phyloP scores from a whole-genome alignment of 2,888 invertebrate species.

The Cantharis nigra region DNA sequence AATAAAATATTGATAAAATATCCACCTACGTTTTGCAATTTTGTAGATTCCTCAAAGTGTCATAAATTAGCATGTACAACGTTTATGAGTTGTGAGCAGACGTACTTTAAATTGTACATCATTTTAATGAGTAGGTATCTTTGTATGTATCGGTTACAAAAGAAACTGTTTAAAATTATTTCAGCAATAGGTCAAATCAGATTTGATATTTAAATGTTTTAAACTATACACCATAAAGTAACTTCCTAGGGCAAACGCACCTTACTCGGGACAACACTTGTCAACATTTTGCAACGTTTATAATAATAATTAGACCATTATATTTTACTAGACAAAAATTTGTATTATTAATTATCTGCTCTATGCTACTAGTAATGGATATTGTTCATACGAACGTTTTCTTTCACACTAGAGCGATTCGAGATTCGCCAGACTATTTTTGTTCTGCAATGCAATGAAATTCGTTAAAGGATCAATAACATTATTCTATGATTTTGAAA shows the following conservation, averaged over 20 bases:
- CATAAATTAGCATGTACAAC: neutral
- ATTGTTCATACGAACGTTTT: too few relatives aligned
- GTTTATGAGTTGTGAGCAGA: neutral
- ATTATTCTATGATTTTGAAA: too few relatives aligned
- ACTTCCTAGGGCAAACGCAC: neutral
- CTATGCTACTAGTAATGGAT: too few relatives aligned
- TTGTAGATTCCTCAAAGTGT: neutral
- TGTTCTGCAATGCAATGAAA: too few relatives aligned
- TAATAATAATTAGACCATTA: neutral
- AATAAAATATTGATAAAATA: neutral
- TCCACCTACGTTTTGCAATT: neutral
- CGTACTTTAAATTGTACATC: neutral
- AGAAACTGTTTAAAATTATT: neutral
- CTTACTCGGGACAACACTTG: neutral
- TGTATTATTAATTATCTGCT: too few relatives aligned
- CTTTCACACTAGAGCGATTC: too few relatives aligned
- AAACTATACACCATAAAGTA: neutral
- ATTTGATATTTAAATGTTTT: neutral
- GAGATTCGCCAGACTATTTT: too few relatives aligned
- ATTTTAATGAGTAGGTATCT: neutral
- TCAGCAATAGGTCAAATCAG: neutral
- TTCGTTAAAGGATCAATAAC: too few relatives aligned
- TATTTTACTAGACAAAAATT: neutral
- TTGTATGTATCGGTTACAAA: neutral
- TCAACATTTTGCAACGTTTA: neutral